Conservation (phyloP, 1,140 invertebrate genomes). For the Heliothis virescens region DNA sequence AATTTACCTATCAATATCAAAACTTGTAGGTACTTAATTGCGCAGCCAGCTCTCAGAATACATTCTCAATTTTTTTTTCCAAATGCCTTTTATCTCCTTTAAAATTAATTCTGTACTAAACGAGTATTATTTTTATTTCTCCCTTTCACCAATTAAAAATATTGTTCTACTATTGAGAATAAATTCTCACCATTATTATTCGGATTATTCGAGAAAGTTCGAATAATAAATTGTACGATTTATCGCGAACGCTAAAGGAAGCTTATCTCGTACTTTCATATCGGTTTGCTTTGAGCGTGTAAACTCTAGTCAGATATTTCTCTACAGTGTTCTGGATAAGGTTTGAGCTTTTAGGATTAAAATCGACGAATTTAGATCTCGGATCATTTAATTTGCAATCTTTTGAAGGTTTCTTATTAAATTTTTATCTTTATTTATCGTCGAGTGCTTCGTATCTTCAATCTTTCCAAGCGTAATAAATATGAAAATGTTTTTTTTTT, state of each 20-base stretch:
- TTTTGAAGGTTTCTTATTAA: conserved; percentile 47
- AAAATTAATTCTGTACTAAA: no score
- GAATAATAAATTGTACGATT: neutral
- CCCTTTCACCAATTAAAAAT: neutral
- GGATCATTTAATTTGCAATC: conserved; percentile 26
- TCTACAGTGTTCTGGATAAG: conserved; percentile 66
- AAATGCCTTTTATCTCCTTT: no score
- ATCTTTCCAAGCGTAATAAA: neutral
- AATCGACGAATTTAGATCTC: conserved; percentile 72
- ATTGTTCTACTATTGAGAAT: neutral
- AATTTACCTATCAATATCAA: no score
- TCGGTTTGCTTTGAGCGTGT: conserved; percentile 23
- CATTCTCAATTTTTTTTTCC: no score
- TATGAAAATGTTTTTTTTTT: neutral
- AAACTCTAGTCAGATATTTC: conserved; percentile 69
- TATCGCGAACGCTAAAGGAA: no score
- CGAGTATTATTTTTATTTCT: no score
- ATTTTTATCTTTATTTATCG: conserved; percentile 35
- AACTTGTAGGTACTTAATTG: no score
- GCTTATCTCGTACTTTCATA: conserved; percentile 20
- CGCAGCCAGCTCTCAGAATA: no score
- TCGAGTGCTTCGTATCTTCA: conserved; percentile 26
- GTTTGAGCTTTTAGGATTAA: conserved; percentile 82
- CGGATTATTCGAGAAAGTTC: neutral
- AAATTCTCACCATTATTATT: neutral